phyloP scores from a whole-genome alignment of 2,113 vertebrate genomes.

The Cynocephalus volans region DNA sequence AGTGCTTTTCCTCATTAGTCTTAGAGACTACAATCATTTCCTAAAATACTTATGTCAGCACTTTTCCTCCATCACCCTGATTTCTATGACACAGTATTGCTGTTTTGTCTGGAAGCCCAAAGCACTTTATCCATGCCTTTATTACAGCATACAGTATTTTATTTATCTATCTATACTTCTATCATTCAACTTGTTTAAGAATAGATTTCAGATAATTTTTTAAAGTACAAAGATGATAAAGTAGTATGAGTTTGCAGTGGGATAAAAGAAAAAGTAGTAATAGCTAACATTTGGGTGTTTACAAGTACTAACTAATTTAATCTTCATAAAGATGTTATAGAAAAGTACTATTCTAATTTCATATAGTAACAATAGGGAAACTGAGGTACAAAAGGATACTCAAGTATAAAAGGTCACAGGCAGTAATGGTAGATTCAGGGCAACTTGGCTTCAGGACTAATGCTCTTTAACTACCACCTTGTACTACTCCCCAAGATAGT shows the following conservation, averaged over 20 bases:
- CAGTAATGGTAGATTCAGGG: background rate
- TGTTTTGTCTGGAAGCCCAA: background rate
- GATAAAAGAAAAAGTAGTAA: background rate
- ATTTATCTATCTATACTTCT: background rate
- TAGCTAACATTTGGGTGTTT: background rate
- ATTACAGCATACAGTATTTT: background rate
- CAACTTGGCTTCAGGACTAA: background rate
- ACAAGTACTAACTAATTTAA: background rate
- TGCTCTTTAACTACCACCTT: background rate
- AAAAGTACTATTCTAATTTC: background rate
- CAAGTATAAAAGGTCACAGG: background rate
- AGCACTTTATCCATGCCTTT: background rate
- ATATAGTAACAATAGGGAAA: background rate
- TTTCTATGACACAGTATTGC: background rate
- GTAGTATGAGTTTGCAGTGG: background rate
- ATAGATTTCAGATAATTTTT: background rate
- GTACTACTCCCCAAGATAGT: background rate
- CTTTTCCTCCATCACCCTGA: background rate
- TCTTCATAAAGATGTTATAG: background rate
- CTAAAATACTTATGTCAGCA: background rate
- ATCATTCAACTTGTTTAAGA: background rate
- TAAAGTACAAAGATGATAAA: background rate
- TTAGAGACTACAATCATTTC: background rate
- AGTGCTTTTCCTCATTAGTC: background rate
- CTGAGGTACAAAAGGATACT: background rate